Conservation (phyloP, 2,888 invertebrate species). For the Pyralis farinalis region DNA sequence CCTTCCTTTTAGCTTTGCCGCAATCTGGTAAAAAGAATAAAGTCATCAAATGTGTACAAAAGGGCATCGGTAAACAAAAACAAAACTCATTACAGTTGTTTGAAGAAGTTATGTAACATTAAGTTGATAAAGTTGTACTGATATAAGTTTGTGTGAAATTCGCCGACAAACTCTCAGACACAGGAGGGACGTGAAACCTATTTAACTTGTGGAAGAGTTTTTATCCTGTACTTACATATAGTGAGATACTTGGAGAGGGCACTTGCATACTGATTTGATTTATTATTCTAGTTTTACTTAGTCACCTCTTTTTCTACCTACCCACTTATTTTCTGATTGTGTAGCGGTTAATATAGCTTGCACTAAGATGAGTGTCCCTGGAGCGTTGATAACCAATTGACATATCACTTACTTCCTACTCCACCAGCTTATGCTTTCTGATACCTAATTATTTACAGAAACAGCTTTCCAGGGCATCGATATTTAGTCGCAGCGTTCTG, state of each 20-base stretch:
- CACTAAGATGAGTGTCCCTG: no score
- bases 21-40: background rate
- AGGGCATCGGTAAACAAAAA: background rate
- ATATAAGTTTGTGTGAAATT: constrained; percentile 17
- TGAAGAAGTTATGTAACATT: constrained; percentile 11
- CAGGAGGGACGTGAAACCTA: constrained; percentile 14
- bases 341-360: no score
- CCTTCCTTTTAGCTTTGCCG: no score
- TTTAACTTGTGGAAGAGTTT: constrained; percentile 21
- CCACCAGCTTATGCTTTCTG: no score
- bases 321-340: no score
- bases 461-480: no score
- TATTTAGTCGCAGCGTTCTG: no score
- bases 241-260: constrained; percentile 9
- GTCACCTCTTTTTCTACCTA: no score
- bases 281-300: constrained; percentile 10
- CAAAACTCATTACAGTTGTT: constrained; percentile 6
- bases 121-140: constrained; percentile 13
- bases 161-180: constrained; percentile 9
- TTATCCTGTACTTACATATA: constrained; percentile 17
- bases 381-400: no score
- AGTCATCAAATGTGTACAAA: background rate
- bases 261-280: constrained; percentile 17
- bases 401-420: no score
- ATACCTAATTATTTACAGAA: no score